Conservation (phyloP, 2,113 vertebrate genomes). For the Pterocles burchelli region DNA sequence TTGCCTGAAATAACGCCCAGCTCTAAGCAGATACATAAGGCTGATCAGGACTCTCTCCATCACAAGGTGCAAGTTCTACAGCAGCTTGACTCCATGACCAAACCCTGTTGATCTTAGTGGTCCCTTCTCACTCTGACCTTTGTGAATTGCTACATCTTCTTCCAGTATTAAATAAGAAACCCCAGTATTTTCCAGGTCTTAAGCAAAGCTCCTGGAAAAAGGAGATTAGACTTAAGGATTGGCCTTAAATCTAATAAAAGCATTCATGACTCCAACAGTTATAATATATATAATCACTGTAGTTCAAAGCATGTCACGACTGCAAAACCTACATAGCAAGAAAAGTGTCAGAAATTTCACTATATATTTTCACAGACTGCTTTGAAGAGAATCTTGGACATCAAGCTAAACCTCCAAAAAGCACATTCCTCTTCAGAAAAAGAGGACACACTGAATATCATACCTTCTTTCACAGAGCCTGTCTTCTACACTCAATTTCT, state of each 20-base stretch:
- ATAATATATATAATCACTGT: background rate
- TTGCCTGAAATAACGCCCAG: background rate
- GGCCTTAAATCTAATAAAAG: background rate
- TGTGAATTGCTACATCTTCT: background rate
- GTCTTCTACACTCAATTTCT: background rate
- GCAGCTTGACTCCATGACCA: background rate
- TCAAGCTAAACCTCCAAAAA: background rate
- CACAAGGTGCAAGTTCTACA: background rate
- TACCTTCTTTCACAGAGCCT: background rate
- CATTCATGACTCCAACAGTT: background rate
- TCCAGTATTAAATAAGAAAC: background rate
- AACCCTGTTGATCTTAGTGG: fast-evolving
- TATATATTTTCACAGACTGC: background rate
- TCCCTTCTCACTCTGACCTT: background rate
- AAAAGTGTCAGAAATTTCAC: background rate
- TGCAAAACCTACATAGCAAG: background rate
- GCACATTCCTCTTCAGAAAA: background rate
- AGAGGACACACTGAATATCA: background rate
- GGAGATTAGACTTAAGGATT: background rate
- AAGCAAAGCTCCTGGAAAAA: background rate
- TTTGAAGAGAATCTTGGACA: background rate
- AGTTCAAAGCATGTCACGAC: background rate
- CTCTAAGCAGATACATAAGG: background rate
- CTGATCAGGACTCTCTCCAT: background rate
- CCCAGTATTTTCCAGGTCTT: background rate